phyloP scores from a whole-genome alignment of 1,140 invertebrate genomes.

The Lucilia cuprina region DNA sequence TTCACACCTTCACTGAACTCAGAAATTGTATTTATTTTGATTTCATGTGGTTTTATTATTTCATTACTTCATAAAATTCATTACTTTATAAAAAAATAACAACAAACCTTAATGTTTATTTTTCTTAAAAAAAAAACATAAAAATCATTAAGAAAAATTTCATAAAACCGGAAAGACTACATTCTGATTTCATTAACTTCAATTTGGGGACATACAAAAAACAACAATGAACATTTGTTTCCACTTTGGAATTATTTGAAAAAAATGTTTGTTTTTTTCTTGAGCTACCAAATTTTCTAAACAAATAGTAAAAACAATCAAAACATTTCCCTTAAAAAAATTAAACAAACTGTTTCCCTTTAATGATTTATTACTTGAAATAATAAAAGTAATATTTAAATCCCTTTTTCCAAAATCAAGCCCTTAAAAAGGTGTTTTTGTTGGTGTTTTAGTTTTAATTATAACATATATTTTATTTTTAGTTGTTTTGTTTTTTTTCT shows the following conservation, averaged over 20 bases:
- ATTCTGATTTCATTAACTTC: neutral
- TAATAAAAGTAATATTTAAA: neutral
- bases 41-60: conserved; percentile 30
- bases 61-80: conserved; percentile 13
- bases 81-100: neutral
- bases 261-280: neutral
- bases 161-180: neutral
- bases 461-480: too few species aligned
- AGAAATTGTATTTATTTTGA: conserved; percentile 11
- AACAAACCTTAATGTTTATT: neutral
- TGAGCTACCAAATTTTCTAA: neutral
- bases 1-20: neutral
- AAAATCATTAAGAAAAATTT: neutral
- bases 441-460: neutral
- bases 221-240: neutral
- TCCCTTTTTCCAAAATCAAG: neutral
- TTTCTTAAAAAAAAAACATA: neutral
- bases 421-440: neutral
- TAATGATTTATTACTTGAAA: neutral
- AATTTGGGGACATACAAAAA: neutral
- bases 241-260: neutral
- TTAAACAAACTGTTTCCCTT: neutral
- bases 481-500: neutral
- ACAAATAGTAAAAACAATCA: neutral
- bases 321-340: too few species aligned